Percentiles rank a stretch among this genome's conserved stretches.
phyloP scores from a whole-genome alignment of 2,113 vertebrate species.

The Megaptera novaeangliae region DNA sequence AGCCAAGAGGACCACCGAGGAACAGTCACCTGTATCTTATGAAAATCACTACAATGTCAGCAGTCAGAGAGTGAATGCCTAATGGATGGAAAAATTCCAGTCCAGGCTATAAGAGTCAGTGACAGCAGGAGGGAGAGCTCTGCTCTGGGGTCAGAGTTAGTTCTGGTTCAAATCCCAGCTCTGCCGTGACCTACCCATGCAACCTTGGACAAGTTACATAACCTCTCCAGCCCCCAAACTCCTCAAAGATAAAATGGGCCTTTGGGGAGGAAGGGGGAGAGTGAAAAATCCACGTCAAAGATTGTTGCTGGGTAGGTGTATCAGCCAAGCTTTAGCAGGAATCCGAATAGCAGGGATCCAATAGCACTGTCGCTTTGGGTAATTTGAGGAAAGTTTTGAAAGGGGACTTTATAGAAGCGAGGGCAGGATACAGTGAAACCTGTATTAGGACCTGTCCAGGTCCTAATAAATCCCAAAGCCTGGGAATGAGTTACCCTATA shows the following conservation, averaged over 20 bases:
- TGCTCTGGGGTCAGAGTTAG: not conserved
- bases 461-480: not conserved
- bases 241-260: not conserved
- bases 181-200: not conserved
- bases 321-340: not conserved
- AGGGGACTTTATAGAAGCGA: not conserved
- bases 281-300: not conserved
- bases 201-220: not conserved
- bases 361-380: not conserved
- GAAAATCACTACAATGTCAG: not conserved
- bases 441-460: too few species aligned
- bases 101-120: not conserved
- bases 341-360: not conserved
- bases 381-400: not conserved
- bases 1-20: not conserved
- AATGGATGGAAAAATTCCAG: accelerated
- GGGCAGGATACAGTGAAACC: not conserved
- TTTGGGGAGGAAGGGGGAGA: accelerated
- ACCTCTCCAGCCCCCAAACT: not conserved
- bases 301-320: too few species aligned
- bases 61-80: not conserved
- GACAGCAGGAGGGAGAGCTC: accelerated
- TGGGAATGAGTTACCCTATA: accelerated
- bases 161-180: not conserved
- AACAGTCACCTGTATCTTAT: not conserved